Conservation (phyloP, 2,797 vertebrate genomes). For the Rhabdophis nuchalis region DNA sequence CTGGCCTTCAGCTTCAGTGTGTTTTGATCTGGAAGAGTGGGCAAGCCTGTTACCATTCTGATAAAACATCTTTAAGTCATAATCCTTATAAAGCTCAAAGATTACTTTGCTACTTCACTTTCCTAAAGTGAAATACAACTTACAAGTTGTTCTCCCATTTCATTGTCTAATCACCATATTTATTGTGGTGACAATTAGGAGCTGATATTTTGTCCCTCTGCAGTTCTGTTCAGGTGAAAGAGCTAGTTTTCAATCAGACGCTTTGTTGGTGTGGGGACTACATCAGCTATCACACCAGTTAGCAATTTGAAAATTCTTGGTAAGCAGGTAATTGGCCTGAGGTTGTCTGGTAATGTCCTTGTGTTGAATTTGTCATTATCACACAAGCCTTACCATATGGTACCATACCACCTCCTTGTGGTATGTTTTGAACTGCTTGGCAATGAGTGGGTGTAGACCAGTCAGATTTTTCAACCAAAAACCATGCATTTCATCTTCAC, state of each 20-base stretch:
- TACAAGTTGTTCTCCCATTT: not conserved
- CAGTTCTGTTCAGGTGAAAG: too few relatives aligned
- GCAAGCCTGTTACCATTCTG: not conserved
- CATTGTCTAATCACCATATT: not conserved
- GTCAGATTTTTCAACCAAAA: not conserved
- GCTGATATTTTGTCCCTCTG: too few relatives aligned
- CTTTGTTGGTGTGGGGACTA: too few relatives aligned
- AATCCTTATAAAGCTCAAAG: not conserved
- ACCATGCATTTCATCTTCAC: not conserved
- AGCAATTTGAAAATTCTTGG: too few relatives aligned
- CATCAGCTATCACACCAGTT: too few relatives aligned
- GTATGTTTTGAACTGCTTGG: not conserved
- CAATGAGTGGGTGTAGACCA: not conserved
- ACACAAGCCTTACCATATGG: not conserved
- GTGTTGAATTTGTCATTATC: too few relatives aligned
- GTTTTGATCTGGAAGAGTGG: not conserved
- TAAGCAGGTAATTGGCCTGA: too few relatives aligned
- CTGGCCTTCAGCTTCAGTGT: not conserved
- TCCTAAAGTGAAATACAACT: not conserved
- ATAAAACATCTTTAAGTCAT: not conserved
- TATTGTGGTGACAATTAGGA: not conserved
- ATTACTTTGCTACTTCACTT: not conserved
- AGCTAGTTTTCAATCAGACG: too few relatives aligned
- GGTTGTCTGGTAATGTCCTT: too few relatives aligned
- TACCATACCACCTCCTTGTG: not conserved